Percentiles rank a stretch among this genome's conserved stretches.
phyloP scores from a whole-genome alignment of 1,140 invertebrate genomes.

The Trichonephila inaurata region DNA sequence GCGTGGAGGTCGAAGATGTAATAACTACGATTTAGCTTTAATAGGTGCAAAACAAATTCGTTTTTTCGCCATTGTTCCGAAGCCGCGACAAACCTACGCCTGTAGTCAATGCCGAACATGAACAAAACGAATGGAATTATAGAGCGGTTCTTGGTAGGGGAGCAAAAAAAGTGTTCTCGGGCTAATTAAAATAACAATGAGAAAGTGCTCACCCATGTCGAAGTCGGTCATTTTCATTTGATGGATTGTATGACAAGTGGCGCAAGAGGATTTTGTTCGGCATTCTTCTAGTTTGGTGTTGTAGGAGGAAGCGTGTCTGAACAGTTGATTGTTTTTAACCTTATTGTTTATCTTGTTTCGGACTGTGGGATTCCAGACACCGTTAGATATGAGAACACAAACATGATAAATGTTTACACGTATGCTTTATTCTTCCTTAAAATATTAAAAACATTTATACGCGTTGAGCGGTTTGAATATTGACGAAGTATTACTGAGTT shows the following conservation, averaged over 20 bases:
- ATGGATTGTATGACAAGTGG: constrained; percentile 10
- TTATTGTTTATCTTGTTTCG: not conserved
- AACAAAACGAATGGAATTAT: not conserved
- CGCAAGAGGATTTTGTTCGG: not conserved
- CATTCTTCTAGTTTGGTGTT: not conserved
- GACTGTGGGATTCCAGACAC: no score
- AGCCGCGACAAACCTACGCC: constrained; percentile 46
- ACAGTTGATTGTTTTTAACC: not conserved
- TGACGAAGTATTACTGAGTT: no score
- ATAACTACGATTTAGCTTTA: constrained; percentile 11
- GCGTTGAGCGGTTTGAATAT: no score
- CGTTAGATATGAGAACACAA: no score
- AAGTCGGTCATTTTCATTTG: constrained; percentile 42
- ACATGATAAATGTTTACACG: no score
- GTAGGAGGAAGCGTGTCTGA: not conserved
- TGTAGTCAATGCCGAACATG: constrained; percentile 25
- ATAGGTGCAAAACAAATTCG: constrained; percentile 21
- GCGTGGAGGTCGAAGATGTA: not conserved
- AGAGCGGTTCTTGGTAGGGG: not conserved
- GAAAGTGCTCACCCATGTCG: constrained; percentile 34
- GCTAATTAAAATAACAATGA: constrained; percentile 50
- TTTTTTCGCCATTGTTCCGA: constrained; percentile 3
- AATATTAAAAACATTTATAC: no score
- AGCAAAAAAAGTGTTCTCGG: not conserved
- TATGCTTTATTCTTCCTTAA: no score